Conservation (phyloP, 1,140 invertebrate species). For the Ridgeia piscesae region DNA sequence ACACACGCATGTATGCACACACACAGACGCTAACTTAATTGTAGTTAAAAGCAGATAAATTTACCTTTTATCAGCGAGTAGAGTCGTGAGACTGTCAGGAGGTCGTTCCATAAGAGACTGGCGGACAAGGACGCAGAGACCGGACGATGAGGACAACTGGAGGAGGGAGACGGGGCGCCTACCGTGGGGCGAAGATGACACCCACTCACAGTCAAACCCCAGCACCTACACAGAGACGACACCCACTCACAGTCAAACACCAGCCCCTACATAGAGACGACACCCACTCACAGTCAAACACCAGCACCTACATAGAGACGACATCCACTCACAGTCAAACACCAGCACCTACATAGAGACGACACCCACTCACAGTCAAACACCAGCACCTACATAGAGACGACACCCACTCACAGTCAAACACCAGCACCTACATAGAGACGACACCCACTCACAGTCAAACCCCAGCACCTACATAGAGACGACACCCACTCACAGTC, state of each 20-base stretch:
- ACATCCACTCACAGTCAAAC: too few relatives aligned
- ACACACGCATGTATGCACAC: too few relatives aligned
- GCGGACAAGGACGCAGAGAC: not conserved
- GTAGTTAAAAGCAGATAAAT: not conserved
- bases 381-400: not conserved
- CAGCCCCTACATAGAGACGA: not conserved
- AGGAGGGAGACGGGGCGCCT: not conserved
- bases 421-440: not conserved
- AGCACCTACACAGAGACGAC: not conserved
- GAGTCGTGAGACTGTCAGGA: not conserved
- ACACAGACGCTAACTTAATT: not conserved
- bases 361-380: not conserved
- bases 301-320: too few relatives aligned
- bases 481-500: not conserved
- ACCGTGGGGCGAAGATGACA: not conserved
- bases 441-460: not conserved
- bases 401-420: not conserved
- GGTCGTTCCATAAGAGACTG: not conserved
- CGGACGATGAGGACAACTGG: not conserved
- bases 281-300: too few relatives aligned
- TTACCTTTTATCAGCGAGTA: not conserved
- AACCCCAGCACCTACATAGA: not conserved
- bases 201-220: not conserved
- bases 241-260: not conserved
- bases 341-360: not conserved